These are phyloP conservation scores for Bubo bubo DNA, from an alignment of 2,113 vertebrate genomes.

Conservation along the genomic window DNA sequence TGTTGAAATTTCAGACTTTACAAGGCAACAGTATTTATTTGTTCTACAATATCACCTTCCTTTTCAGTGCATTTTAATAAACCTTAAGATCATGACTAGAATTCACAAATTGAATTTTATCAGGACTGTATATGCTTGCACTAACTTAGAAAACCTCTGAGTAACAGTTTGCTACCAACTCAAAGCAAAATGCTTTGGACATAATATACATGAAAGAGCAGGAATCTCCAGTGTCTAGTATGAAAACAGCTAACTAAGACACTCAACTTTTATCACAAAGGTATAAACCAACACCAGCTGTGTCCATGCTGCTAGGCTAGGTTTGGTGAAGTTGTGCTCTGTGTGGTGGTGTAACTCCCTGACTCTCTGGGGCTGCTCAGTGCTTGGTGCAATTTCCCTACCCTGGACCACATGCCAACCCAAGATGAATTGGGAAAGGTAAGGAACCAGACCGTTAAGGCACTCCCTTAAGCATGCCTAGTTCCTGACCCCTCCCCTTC, in stretches of 20 bases:
- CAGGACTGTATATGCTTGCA: background rate
- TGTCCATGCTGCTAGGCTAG: background rate
- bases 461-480: no score
- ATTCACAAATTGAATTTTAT: background rate
- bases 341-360: no score
- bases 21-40: background rate
- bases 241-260: background rate
- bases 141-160: background rate
- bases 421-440: no score
- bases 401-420: no score
- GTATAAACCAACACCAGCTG: background rate
- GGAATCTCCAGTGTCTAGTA: background rate
- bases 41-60: background rate
- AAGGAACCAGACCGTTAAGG: no score
- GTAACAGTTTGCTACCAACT: background rate
- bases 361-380: no score
- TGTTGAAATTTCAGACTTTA: background rate
- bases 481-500: no score
- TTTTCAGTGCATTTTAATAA: background rate
- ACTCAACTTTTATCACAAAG: background rate
- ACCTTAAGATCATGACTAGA: background rate
- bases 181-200: background rate
- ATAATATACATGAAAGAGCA: background rate
- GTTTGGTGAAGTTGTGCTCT: background rate
- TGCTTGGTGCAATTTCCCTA: no score